These are phyloP conservation scores for Chloroclystis v-ata DNA, from an alignment of 2,888 invertebrate genomes.

Conservation along the genomic window DNA sequence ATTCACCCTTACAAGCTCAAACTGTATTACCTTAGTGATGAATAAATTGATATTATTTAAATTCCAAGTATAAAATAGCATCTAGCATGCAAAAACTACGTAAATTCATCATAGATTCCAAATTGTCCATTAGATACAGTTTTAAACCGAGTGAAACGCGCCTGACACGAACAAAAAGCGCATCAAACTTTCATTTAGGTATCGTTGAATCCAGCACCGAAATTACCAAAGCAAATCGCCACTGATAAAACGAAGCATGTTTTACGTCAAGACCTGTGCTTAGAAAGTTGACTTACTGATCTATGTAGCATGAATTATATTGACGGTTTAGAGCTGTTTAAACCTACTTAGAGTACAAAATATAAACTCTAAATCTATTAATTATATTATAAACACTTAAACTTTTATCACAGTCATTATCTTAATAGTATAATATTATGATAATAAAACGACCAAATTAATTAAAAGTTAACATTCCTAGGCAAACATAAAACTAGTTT, in stretches of 20 bases:
- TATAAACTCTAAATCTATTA: no score
- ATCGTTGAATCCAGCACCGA: slow-evolving; percentile 22
- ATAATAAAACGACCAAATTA: slow-evolving; percentile 13
- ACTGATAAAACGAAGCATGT: slow-evolving; percentile 2
- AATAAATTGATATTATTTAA: no score
- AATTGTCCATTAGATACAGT: slow-evolving; percentile 44
- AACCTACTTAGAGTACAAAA: no score
- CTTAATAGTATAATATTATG: slow-evolving; percentile 5
- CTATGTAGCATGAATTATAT: neutral
- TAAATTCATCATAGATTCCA: slow-evolving; percentile 22
- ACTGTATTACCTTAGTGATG: no score
- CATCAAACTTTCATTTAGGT: slow-evolving; percentile 42
- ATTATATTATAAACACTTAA: no score
- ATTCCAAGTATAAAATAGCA: no score
- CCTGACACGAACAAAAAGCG: slow-evolving; percentile 34
- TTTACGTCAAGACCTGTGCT: neutral
- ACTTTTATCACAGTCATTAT: neutral
- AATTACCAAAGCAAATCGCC: slow-evolving; percentile 15
- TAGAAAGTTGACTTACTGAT: neutral
- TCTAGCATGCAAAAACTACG: no score
- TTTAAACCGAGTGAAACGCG: slow-evolving; percentile 45
- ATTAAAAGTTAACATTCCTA: slow-evolving; percentile 26
- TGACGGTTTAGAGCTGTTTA: no score
- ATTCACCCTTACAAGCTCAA: no score
- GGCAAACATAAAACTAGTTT: slow-evolving; percentile 41